These are phyloP conservation scores for Callopanchax toddi DNA, from an alignment of 2,113 vertebrate genomes.

Conservation along the genomic window DNA sequence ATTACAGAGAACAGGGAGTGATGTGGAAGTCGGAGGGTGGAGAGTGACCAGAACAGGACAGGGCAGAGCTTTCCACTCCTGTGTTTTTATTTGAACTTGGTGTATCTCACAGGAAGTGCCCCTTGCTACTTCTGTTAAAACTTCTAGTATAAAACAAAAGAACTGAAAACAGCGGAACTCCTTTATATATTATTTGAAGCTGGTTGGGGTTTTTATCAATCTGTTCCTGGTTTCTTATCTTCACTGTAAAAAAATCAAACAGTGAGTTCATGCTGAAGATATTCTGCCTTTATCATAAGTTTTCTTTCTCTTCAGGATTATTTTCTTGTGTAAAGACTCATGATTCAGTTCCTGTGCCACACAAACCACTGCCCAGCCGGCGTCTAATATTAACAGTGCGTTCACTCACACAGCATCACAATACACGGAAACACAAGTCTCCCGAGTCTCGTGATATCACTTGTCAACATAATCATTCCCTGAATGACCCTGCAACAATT, in stretches of 20 bases:
- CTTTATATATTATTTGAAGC: too few species aligned
- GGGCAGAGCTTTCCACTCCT: constrained; percentile 62
- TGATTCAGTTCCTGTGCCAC: constrained; percentile 63
- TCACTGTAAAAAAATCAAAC: constrained; percentile 3
- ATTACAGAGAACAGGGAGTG: constrained; percentile 12
- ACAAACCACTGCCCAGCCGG: constrained; percentile 27
- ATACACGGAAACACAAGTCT: constrained; percentile 63
- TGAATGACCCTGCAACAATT: constrained; percentile 26
- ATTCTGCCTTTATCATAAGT: background rate
- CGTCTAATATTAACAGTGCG: constrained; percentile 31
- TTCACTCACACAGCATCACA: constrained; percentile 57
- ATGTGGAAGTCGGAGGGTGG: constrained; percentile 14
- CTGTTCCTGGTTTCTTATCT: background rate
- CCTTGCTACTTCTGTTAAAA: constrained; percentile 52
- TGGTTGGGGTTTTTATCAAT: too few species aligned
- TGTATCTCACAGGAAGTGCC: constrained; percentile 73
- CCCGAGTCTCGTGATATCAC: constrained; percentile 54
- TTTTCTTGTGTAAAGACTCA: constrained; percentile 50
- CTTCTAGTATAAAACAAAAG: constrained; percentile 37
- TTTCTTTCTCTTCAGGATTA: background rate
- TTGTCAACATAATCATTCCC: constrained; percentile 20
- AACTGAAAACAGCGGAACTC: constrained; percentile 7
- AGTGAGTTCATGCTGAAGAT: background rate
- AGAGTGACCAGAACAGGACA: constrained; percentile 50
- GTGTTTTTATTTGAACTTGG: constrained; percentile 67